Evolutionary conservation across 1,140 invertebrate species (phyloP).

Genomic region (Aphidius gifuensis): DNA sequence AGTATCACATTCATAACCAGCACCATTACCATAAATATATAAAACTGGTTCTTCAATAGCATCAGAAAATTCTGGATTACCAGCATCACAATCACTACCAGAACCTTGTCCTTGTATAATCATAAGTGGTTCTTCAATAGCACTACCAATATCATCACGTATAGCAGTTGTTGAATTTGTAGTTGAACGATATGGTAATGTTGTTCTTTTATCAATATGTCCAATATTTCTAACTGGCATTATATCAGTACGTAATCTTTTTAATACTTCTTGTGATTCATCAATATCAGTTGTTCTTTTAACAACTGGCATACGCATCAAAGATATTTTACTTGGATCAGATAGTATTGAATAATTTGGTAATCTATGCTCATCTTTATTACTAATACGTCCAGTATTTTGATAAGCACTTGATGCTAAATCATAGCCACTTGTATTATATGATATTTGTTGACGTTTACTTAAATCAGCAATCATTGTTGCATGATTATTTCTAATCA

Average conservation of each 20-base stretch:
- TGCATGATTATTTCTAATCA: slow-evolving; percentile 49
- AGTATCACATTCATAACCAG: slow-evolving; percentile 67
- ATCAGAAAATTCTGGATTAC: slow-evolving; percentile 58
- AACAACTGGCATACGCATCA: slow-evolving; percentile 36
- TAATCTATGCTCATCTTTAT: slow-evolving; percentile 46
- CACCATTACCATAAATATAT: slow-evolving; percentile 69
- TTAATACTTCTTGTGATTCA: slow-evolving; percentile 35
- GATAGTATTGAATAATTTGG: slow-evolving; percentile 49
- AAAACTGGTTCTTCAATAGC: slow-evolving; percentile 71
- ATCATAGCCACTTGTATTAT: slow-evolving; percentile 28
- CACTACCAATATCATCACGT: slow-evolving; percentile 59
- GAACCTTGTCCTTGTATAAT: slow-evolving; percentile 70
- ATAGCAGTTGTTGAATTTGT: slow-evolving; percentile 21
- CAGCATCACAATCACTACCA: slow-evolving; percentile 68
- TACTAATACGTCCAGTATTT: slow-evolving; percentile 28
- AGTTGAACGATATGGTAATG: slow-evolving; percentile 33
- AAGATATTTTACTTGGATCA: slow-evolving; percentile 48
- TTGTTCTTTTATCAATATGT: slow-evolving; percentile 38
- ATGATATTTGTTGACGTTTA: slow-evolving; percentile 40
- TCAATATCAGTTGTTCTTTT: slow-evolving; percentile 48
- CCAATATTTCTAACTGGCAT: slow-evolving; percentile 35
- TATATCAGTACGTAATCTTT: slow-evolving; percentile 45
- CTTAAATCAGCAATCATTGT: slow-evolving; percentile 44
- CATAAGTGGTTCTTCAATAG: slow-evolving; percentile 73
- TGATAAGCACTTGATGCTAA: background rate